Base-by-base conservation (phyloP, 2,888 invertebrate species). In the Marasmarcha lunaedactyla region DNA sequence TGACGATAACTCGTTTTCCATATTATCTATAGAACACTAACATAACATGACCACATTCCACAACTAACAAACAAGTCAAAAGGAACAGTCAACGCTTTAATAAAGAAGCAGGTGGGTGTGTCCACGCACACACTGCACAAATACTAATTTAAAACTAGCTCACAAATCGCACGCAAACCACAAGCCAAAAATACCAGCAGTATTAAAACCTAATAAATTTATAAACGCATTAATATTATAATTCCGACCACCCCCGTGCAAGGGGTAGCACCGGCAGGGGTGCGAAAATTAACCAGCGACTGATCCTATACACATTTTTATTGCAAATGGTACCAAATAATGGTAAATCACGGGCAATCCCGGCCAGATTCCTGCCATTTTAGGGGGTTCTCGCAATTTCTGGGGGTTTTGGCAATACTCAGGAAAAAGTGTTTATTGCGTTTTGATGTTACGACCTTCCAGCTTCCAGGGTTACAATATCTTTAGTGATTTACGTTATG, bases 311-410 rank as follows among this genome's bases (percentile, higher is more conserved):
- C 69, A 65, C 65, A 60, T 60, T 72, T 71, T 74, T 76, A 76
- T 74, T 72, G 76, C 73, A 63, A 71, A 72, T 62, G 64, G 68
- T 55, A 44, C 49, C 58, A 55, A 62, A 68, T 73, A 74, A 72
- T 70, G 68, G 59, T 72, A 76, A 71, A 76, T 76, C 73, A 72
- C 63, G 49, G 42, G 53, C 56, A 72, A 76, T 71, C 65, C 72
- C 72, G 60, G 46, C 43, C 60, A 63, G 65, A 67, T 54, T 57
- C 55, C 72, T 60, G 46, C 43, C 60, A 63, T 64, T 66, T 54
- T 57, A 54, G 61, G 61, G 56, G 37, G 25, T 36, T 55, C 54
- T 49, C 53, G 54, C 55, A 55, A 56, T 60, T 58, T 53, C 49
- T 49, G 57, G 54, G 52, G 59, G 7, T 4, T 34, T 11, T 39